phyloP scores from a whole-genome alignment of 1,140 invertebrate genomes.

The Vollenhovia emeryi region DNA sequence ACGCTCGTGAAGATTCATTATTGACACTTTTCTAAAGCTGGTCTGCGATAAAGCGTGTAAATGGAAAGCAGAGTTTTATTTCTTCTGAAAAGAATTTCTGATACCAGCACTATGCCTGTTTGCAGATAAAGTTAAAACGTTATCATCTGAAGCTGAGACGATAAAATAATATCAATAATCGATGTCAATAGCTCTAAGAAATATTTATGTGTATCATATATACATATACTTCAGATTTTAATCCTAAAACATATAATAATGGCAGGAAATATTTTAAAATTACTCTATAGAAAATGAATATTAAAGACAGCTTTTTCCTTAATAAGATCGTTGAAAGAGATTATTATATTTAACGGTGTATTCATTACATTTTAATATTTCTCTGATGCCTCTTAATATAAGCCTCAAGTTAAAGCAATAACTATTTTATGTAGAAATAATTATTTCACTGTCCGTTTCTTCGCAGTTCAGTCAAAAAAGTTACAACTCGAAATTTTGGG shows the following conservation, averaged over 20 bases:
- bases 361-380: background rate
- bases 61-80: slow-evolving; percentile 8
- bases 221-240: background rate
- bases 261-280: background rate
- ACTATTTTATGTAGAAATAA: background rate
- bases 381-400: background rate
- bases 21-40: slow-evolving; percentile 33
- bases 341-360: background rate
- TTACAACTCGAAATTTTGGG: too few species aligned
- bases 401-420: background rate
- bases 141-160: background rate
- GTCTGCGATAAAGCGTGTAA: slow-evolving; percentile 50
- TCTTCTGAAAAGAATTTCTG: slow-evolving; percentile 17
- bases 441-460: background rate
- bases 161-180: background rate
- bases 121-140: background rate
- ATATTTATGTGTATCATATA: too few species aligned
- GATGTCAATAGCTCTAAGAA: background rate
- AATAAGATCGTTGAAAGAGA: background rate
- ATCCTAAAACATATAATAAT: background rate
- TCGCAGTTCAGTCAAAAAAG: background rate
- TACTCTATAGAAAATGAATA: background rate
- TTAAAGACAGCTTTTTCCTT: background rate
- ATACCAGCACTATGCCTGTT: background rate
- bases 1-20: slow-evolving; percentile 5